Percentiles rank a stretch among this genome's conserved stretches.
Conservation (phyloP, 2,113 vertebrate genomes). For the Pteronura brasiliensis region DNA sequence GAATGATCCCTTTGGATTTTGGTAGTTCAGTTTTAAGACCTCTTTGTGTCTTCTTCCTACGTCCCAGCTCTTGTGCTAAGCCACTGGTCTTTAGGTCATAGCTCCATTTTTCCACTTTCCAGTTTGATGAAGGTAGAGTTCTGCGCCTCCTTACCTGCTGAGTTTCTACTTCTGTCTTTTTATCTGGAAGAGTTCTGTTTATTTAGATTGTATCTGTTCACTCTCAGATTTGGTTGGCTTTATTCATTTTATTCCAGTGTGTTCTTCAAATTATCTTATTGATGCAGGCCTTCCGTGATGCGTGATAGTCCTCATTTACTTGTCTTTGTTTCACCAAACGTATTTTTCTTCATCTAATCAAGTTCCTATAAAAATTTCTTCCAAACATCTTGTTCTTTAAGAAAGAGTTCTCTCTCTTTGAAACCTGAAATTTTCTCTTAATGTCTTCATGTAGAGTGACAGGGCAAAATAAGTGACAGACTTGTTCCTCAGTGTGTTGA, state of each 20-base stretch:
- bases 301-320: slow-evolving; percentile 89
- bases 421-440: slow-evolving; percentile 90
- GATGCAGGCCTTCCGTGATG: slow-evolving; percentile 88
- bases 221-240: slow-evolving; percentile 87
- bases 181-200: slow-evolving; percentile 88
- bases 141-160: slow-evolving; percentile 90
- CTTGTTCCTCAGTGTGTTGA: slow-evolving; percentile 84
- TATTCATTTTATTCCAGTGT: slow-evolving; percentile 89
- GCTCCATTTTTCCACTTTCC: slow-evolving; percentile 86
- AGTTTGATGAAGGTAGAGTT: slow-evolving; percentile 85
- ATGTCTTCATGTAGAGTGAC: slow-evolving; percentile 92
- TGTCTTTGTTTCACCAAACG: slow-evolving; percentile 88
- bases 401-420: slow-evolving; percentile 88
- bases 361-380: slow-evolving; percentile 85
- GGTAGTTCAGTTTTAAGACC: slow-evolving; percentile 81
- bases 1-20: slow-evolving; percentile 61
- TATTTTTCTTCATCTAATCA: slow-evolving; percentile 60
- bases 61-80: slow-evolving; percentile 87
- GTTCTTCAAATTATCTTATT: slow-evolving; percentile 85
- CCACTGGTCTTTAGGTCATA: slow-evolving; percentile 85
- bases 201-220: slow-evolving; percentile 88
- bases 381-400: slow-evolving; percentile 88
- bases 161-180: slow-evolving; percentile 88
- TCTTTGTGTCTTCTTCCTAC: slow-evolving; percentile 83
- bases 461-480: slow-evolving; percentile 88